phyloP scores from a whole-genome alignment of 2,797 vertebrate genomes.

The Macroramphosus scolopax region DNA sequence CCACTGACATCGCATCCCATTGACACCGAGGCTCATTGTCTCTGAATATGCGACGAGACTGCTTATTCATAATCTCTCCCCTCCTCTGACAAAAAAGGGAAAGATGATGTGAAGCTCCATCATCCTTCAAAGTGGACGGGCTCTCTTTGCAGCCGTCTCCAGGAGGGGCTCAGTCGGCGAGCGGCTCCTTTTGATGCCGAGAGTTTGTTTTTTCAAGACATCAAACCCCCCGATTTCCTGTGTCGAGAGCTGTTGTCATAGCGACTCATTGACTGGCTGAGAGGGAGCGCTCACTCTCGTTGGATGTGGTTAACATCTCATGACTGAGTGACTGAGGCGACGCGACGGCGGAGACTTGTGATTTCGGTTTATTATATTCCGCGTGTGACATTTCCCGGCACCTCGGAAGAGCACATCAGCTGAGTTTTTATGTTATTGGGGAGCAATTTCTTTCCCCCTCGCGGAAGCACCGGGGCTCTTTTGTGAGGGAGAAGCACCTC shows the following conservation, averaged over 20 bases:
- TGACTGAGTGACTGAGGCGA: slow-evolving; percentile 38
- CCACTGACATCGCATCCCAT: slow-evolving; percentile 39
- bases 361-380: slow-evolving; percentile 38
- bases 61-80: slow-evolving; percentile 32
- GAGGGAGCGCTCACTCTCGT: slow-evolving; percentile 25
- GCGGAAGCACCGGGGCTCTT: slow-evolving; percentile 34
- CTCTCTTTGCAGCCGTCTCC: neutral
- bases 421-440: slow-evolving; percentile 30
- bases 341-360: slow-evolving; percentile 36
- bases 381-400: slow-evolving; percentile 33
- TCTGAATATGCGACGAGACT: slow-evolving; percentile 34
- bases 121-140: slow-evolving; percentile 18
- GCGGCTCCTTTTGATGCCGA: slow-evolving; percentile 14
- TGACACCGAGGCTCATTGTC: slow-evolving; percentile 40
- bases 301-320: slow-evolving; percentile 47
- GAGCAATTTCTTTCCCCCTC: slow-evolving; percentile 21
- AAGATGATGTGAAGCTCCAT: slow-evolving; percentile 36
- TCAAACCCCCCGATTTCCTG: slow-evolving; percentile 40
- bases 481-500: slow-evolving; percentile 45
- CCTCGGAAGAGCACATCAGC: slow-evolving; percentile 44
- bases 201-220: slow-evolving; percentile 28
- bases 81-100: slow-evolving; percentile 34
- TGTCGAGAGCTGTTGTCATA: slow-evolving; percentile 61
- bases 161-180: slow-evolving; percentile 1
- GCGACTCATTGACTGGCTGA: slow-evolving; percentile 47